Evolutionary conservation across 2,113 vertebrate genomes (phyloP).

Genomic region (Carassius auratus): DNA sequence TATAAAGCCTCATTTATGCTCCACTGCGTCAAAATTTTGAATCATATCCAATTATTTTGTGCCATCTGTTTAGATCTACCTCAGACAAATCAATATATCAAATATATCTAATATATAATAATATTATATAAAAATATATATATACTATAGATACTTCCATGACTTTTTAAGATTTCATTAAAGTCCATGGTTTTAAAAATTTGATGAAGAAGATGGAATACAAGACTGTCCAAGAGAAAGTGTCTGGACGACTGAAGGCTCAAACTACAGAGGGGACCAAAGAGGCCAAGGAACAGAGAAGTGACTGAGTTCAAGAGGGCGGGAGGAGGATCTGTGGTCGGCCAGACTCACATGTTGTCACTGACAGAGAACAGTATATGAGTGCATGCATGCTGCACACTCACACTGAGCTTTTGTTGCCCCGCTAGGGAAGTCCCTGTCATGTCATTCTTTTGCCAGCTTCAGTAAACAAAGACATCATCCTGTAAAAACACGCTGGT

Average conservation of each 20-base stretch:
- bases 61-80: background rate
- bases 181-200: background rate
- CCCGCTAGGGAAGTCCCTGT: constrained; percentile 56
- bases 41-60: background rate
- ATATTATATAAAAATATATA: too few relatives aligned
- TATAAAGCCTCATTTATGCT: background rate
- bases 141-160: too few relatives aligned
- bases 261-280: background rate
- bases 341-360: constrained; percentile 41
- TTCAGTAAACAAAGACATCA: constrained; percentile 35
- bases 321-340: background rate
- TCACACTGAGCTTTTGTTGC: constrained; percentile 55
- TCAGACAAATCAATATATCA: background rate
- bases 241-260: background rate
- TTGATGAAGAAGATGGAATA: background rate
- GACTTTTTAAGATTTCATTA: background rate
- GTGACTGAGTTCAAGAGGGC: background rate
- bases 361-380: background rate
- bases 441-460: constrained; percentile 10
- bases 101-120: background rate
- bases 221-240: background rate
- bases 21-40: background rate
- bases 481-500: constrained; percentile 28
- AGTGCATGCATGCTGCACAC: background rate
- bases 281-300: background rate